Conservation (phyloP, 1,140 invertebrate genomes). For the Streblospio benedicti region DNA sequence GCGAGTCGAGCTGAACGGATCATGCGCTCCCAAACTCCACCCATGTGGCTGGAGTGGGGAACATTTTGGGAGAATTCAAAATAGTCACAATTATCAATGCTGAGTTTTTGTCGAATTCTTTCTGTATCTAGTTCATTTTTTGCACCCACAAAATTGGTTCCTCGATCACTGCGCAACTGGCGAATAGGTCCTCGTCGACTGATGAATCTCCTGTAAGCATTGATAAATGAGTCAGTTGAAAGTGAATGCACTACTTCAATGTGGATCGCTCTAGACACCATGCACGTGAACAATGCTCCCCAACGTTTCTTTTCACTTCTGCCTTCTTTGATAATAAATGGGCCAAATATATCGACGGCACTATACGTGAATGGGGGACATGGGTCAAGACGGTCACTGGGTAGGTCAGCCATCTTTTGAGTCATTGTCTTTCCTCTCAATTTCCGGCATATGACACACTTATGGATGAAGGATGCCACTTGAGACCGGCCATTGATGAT, state of each 20-base stretch:
- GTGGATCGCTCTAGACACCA: slow-evolving; percentile 17
- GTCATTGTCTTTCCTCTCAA: too few relatives aligned
- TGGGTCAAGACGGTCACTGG: not conserved
- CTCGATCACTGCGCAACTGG: not conserved
- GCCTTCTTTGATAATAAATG: slow-evolving; percentile 19
- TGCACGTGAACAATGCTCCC: slow-evolving; percentile 18
- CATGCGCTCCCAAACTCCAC: too few relatives aligned
- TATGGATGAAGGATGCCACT: too few relatives aligned
- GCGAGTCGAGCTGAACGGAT: too few relatives aligned
- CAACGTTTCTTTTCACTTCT: slow-evolving; percentile 13
- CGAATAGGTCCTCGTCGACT: not conserved
- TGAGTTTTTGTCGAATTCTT: not conserved
- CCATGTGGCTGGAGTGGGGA: too few relatives aligned
- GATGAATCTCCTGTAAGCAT: not conserved
- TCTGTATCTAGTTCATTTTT: not conserved
- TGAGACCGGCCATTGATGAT: too few relatives aligned
- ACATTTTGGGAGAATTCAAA: too few relatives aligned
- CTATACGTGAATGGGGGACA: slow-evolving; percentile 21
- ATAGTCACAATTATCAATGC: too few relatives aligned
- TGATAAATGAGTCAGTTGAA: not conserved
- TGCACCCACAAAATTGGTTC: not conserved
- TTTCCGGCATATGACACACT: too few relatives aligned
- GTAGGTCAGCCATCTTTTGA: too few relatives aligned
- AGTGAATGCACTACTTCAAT: slow-evolving; percentile 10
- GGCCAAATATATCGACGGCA: slow-evolving; percentile 25